Base-by-base conservation (phyloP, 2,888 invertebrate genomes). In the Operophtera brumata region DNA sequence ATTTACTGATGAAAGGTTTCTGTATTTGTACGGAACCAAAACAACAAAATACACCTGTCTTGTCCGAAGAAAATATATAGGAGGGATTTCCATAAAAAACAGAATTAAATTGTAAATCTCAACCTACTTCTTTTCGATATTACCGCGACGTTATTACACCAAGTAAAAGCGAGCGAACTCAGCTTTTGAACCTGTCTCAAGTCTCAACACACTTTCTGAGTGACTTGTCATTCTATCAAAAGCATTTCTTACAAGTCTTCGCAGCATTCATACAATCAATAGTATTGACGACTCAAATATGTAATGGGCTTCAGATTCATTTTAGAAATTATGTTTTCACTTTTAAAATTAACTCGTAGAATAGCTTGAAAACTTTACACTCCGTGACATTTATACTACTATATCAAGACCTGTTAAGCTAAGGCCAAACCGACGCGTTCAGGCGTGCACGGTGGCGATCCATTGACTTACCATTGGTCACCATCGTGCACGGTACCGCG, bases 211-310 rank as follows among this genome's bases (percentile, higher is more conserved):
- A 65, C 71, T 73, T 71, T 73, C 66, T 32, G 59, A 63, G 61
- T 73, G 73, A 73, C 73, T 71, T 51, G 69, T 55, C 40, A 30
- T 58, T 67, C 56, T 64, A 48, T 59, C 59, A 64, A 64, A 66
- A 59, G 63, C 60, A 56, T 61, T 61, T 64, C 62, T 59, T 61
- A 57, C 57, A 61, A 51, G 54, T 46, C 58, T 58, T 8, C 52
- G 11, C 37, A 41, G 25, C 26, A 40, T 51, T 54, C 43, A 54
- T 45, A 56, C 50, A 47, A 43, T 55, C 52, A 52, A 55, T 53
- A 47, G 37, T 32, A 48, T 54, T 47, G 53, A 57, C 44, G 26
- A 40, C 11, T 53, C 25, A 44, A 28, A 52, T 52, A 47, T 37
- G 53, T 34, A 39, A 54, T 48, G 14, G 28, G 14, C 42, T 20